Conservation (phyloP, 1,140 invertebrate species). For the Listronotus oregonensis region DNA sequence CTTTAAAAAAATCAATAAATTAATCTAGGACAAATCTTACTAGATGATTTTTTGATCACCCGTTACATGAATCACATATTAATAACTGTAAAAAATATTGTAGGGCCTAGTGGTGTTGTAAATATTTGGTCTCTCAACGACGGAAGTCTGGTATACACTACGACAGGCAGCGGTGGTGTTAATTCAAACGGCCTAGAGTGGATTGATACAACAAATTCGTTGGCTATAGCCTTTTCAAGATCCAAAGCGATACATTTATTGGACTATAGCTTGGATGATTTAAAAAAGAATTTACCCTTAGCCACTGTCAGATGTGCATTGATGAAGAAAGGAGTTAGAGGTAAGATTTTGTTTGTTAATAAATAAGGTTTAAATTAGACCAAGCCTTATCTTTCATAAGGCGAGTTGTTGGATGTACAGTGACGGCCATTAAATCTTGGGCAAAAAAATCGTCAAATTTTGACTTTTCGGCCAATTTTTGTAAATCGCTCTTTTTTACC, state of each 20-base stretch:
- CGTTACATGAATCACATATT: too few relatives aligned
- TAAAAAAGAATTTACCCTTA: conserved; percentile 57
- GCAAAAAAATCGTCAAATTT: too few relatives aligned
- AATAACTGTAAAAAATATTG: background rate
- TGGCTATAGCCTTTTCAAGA: conserved; percentile 61
- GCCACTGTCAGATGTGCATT: conserved; percentile 61
- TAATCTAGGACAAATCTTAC: too few relatives aligned
- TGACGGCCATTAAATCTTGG: too few relatives aligned
- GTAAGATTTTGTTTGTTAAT: conserved; percentile 3
- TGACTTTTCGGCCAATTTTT: too few relatives aligned
- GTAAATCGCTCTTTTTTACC: too few relatives aligned
- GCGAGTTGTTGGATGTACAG: too few relatives aligned
- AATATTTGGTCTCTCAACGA: conserved; percentile 70
- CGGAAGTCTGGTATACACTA: conserved; percentile 64
- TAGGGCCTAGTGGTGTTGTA: conserved; percentile 61
- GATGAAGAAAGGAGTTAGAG: conserved; percentile 60
- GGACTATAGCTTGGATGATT: conserved; percentile 57
- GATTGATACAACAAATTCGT: conserved; percentile 55
- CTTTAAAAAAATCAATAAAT: too few relatives aligned
- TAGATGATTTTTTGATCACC: too few relatives aligned
- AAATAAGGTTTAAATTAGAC: background rate
- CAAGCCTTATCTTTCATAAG: too few relatives aligned
- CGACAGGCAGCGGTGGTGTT: conserved; percentile 62
- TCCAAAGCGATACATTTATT: conserved; percentile 63
- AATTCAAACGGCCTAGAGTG: conserved; percentile 58